Evolutionary conservation across 2,113 vertebrate species (phyloP).

Genomic region (Cavia porcellus): DNA sequence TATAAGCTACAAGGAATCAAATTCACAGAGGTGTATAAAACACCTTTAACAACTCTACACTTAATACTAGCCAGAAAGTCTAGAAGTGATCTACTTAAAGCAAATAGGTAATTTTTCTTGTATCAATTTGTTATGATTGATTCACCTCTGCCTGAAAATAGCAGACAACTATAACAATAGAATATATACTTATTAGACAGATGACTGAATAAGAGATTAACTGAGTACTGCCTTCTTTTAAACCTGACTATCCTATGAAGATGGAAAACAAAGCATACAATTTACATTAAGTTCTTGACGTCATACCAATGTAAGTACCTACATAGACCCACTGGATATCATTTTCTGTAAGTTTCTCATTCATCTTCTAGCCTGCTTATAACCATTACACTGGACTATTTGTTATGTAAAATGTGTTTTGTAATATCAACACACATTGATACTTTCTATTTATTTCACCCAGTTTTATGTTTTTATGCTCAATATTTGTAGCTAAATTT

Average conservation of each 20-base stretch:
- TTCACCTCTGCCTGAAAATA: background rate
- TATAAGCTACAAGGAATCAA: conserved; percentile 13
- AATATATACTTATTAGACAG: background rate
- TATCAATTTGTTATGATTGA: background rate
- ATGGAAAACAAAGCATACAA: background rate
- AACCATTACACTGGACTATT: background rate
- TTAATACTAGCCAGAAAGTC: no score
- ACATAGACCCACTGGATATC: background rate
- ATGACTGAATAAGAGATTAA: background rate
- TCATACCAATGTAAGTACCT: background rate
- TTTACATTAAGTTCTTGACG: background rate
- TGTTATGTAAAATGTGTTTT: background rate
- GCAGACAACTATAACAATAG: background rate
- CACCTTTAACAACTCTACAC: conserved; percentile 44
- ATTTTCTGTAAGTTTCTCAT: background rate
- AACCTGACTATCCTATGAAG: background rate
- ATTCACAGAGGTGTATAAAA: conserved; percentile 51
- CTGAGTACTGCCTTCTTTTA: background rate
- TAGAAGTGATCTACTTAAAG: conserved; percentile 38
- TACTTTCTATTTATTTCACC: background rate
- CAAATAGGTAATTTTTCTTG: conserved; percentile 24
- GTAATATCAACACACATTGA: background rate
- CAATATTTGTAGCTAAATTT: background rate
- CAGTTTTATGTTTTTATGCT: background rate
- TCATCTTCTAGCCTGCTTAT: background rate